Evolutionary conservation across 2,888 invertebrate genomes (phyloP).

Genomic region (Sarcophaga rosellei): DNA sequence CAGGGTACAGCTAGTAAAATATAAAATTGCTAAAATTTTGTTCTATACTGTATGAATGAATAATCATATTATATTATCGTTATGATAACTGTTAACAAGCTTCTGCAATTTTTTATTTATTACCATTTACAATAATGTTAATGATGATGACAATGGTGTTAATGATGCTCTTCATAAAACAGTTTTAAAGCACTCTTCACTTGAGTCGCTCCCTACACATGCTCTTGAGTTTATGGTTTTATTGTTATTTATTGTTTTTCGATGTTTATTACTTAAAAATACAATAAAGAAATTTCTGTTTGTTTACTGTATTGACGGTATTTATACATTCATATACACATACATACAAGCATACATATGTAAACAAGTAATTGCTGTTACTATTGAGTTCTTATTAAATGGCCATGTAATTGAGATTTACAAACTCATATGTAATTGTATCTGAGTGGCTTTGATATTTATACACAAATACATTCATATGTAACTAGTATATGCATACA

Average conservation of each 20-base stretch:
- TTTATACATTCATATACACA: neutral
- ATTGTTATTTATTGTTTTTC: neutral
- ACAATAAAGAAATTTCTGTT: too few species aligned
- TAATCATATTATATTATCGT: neutral
- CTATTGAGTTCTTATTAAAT: constrained; percentile 10
- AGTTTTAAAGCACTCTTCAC: neutral
- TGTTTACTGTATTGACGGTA: neutral
- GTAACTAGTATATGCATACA: neutral
- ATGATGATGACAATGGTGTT: neutral
- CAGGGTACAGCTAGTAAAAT: too few species aligned
- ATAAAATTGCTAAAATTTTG: too few species aligned
- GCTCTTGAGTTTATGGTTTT: neutral
- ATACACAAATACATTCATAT: neutral
- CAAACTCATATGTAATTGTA: neutral
- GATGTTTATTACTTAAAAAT: neutral
- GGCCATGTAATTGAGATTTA: constrained; percentile 35
- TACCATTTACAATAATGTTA: too few species aligned
- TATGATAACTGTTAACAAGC: constrained; percentile 1
- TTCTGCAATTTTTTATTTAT: constrained; percentile 18
- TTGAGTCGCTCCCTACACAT: neutral
- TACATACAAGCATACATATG: too few species aligned
- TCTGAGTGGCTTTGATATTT: neutral
- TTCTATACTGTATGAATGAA: too few species aligned
- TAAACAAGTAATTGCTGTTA: too few species aligned
- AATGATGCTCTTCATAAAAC: constrained; percentile 1